Conservation (phyloP, 1,140 invertebrate species). For the Globodera rostochiensis region DNA sequence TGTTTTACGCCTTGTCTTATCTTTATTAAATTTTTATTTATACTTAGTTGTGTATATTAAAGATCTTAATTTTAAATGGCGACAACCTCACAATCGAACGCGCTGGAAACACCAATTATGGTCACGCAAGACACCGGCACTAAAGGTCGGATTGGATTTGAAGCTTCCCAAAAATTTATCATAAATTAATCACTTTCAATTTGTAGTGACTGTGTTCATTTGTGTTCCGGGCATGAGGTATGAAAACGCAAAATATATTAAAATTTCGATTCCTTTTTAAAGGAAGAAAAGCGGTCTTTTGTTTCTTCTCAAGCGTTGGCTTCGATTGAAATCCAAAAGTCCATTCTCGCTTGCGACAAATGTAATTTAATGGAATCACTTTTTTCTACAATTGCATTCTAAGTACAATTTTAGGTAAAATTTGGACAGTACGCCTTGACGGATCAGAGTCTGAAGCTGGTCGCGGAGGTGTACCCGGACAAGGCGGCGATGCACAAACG, state of each 20-base stretch:
- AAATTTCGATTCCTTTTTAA: background rate
- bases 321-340: slow-evolving; percentile 43
- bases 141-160: slow-evolving; percentile 32
- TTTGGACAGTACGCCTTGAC: slow-evolving; percentile 46
- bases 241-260: background rate
- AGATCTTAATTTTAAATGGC: background rate
- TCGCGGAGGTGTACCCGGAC: slow-evolving; percentile 46
- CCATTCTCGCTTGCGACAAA: slow-evolving; percentile 51
- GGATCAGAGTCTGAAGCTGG: slow-evolving; percentile 40
- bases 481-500: slow-evolving; percentile 42
- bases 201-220: slow-evolving; percentile 38
- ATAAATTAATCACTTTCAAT: background rate
- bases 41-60: background rate
- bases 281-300: slow-evolving; percentile 13
- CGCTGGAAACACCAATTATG: slow-evolving; percentile 47
- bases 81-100: slow-evolving; percentile 9
- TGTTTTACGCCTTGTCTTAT: too few species aligned
- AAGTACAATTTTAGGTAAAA: slow-evolving; percentile 18
- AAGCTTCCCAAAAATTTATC: background rate
- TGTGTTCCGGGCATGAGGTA: slow-evolving; percentile 41
- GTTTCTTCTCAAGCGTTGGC: slow-evolving; percentile 25
- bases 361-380: slow-evolving; percentile 1
- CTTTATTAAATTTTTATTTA: background rate
- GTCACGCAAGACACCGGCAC: slow-evolving; percentile 46
- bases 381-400: background rate